Evolutionary conservation across 1,140 invertebrate species (phyloP).

Genomic region (Scaptomyza montana): DNA sequence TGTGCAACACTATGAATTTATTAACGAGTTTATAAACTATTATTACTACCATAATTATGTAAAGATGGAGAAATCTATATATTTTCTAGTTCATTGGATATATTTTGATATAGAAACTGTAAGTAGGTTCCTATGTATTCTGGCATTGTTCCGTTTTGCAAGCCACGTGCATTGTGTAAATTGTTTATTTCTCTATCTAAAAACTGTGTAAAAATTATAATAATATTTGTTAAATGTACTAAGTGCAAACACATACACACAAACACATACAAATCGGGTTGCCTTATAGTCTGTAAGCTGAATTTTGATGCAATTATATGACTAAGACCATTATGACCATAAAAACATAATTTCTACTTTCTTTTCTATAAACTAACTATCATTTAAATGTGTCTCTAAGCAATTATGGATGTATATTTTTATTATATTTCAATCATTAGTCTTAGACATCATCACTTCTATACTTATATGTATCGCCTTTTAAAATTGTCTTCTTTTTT

Average conservation of each 20-base stretch:
- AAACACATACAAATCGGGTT: conserved; percentile 59
- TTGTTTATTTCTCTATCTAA: conserved; percentile 48
- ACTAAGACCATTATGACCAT: conserved; percentile 46
- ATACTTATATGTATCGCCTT: conserved; percentile 47
- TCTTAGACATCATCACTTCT: conserved; percentile 38
- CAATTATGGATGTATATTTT: conserved; percentile 11
- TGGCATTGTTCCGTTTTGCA: conserved; percentile 27
- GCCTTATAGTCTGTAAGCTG: conserved; percentile 74
- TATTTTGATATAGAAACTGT: conserved; percentile 73
- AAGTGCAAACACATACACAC: conserved; percentile 39
- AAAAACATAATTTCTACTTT: conserved; percentile 28
- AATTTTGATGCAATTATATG: conserved; percentile 58
- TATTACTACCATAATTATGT: conserved; percentile 59
- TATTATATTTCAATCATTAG: conserved; percentile 54
- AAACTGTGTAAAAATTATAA: conserved; percentile 58
- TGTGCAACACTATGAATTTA: conserved; percentile 81
- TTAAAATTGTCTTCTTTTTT: conserved; percentile 60
- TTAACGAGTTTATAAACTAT: conserved; percentile 80
- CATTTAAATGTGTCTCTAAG: conserved; percentile 34
- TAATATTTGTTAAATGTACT: conserved; percentile 62
- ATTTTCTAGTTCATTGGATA: conserved; percentile 66
- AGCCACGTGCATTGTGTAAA: conserved; percentile 70
- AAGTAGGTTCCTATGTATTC: conserved; percentile 57
- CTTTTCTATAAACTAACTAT: conserved; percentile 4
- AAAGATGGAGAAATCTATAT: conserved; percentile 46